Evolutionary conservation across 2,888 invertebrate species (phyloP).

Genomic region (Plagodis dolabraria): DNA sequence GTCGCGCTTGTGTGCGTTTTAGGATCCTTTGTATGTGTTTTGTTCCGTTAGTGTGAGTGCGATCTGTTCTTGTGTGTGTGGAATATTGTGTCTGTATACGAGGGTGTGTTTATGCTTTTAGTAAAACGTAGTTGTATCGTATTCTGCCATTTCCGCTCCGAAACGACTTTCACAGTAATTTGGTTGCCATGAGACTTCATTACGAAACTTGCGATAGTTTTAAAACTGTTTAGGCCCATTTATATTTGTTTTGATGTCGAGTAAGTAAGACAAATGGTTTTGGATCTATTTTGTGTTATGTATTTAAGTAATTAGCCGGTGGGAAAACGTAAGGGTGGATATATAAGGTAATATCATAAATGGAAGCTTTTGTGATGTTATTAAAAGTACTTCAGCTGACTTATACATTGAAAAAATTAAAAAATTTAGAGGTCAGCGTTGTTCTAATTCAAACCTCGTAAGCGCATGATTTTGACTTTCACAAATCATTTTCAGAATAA

Average conservation of each 20-base stretch:
- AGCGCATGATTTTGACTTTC: no score
- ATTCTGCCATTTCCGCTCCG: conserved; percentile 26
- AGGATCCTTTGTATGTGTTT: conserved; percentile 4
- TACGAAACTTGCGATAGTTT: conserved; percentile 24
- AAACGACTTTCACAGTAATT: conserved; percentile 35
- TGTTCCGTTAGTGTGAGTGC: neutral
- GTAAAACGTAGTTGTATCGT: conserved; percentile 20
- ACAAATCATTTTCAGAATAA: no score
- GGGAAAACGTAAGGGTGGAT: neutral
- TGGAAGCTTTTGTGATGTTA: neutral
- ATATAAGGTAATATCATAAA: neutral
- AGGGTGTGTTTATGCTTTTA: conserved; percentile 34
- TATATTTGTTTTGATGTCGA: conserved; percentile 19
- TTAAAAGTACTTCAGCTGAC: no score
- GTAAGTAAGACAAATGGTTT: conserved; percentile 16
- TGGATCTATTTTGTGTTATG: conserved; percentile 4
- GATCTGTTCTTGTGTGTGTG: conserved; percentile 4
- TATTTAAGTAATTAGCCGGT: neutral
- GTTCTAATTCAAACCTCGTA: no score
- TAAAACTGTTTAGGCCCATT: conserved; percentile 28
- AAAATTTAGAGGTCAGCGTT: no score
- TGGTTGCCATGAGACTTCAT: conserved; percentile 28
- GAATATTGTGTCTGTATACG: conserved; percentile 5
- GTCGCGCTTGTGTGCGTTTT: conserved; percentile 19
- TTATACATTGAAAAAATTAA: no score